Conservation (phyloP, 2,113 vertebrate genomes). For the Seriola dumerili region DNA sequence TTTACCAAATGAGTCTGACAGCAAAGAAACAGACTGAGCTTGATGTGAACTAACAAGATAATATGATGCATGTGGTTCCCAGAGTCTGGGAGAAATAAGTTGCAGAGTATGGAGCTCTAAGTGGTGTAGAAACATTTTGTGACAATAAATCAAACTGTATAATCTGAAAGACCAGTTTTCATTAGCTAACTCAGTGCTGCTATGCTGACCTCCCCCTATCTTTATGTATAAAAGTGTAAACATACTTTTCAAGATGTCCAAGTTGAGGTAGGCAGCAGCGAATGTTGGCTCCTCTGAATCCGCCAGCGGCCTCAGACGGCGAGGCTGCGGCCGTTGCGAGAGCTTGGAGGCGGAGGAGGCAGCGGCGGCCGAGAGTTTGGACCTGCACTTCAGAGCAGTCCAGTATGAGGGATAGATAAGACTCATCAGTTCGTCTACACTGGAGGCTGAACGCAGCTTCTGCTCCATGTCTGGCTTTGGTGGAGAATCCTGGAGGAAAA, state of each 20-base stretch:
- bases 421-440: conserved; percentile 96
- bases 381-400: conserved; percentile 94
- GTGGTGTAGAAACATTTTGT: background rate
- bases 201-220: background rate
- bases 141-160: background rate
- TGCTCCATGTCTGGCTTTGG: conserved; percentile 90
- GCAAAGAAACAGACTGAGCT: no score
- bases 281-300: conserved; percentile 87
- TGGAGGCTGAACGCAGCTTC: conserved; percentile 92
- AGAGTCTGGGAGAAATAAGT: no score
- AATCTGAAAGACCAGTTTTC: background rate
- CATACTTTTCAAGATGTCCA: conserved; percentile 96
- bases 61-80: no score
- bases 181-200: background rate
- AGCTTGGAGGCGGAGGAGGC: conserved; percentile 71
- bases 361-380: conserved; percentile 80
- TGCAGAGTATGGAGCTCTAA: background rate
- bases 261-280: conserved; percentile 91
- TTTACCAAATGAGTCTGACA: background rate
- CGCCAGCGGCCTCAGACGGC: conserved; percentile 20
- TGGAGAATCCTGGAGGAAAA: conserved; percentile 83
- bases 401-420: conserved; percentile 95
- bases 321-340: conserved; percentile 29
- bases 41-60: background rate
- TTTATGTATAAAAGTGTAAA: conserved; percentile 26